These are phyloP conservation scores for Apodemus agrarius DNA, from an alignment of 2,797 vertebrate species.

Conservation along the genomic window DNA sequence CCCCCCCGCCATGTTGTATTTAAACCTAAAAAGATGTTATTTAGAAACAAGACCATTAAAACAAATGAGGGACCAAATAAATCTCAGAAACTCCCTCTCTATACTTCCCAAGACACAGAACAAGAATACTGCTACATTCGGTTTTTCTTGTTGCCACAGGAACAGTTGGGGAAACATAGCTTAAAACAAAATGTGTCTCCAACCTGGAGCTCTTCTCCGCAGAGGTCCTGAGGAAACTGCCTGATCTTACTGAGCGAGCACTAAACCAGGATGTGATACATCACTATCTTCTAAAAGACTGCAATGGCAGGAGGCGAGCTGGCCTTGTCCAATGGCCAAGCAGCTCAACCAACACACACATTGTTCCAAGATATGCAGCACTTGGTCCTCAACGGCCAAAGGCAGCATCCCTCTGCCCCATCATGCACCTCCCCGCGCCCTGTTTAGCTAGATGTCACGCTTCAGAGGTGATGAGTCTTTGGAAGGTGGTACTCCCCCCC, in stretches of 20 bases:
- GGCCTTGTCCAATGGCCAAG: not conserved
- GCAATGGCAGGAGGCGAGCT: not conserved
- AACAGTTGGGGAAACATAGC: not conserved
- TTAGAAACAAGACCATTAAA: not conserved
- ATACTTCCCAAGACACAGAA: not conserved
- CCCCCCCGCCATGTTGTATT: not conserved
- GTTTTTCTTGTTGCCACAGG: not conserved
- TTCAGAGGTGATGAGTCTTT: not conserved
- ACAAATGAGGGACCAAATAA: not conserved
- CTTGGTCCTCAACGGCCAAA: not conserved
- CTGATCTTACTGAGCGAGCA: not conserved
- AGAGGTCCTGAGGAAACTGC: not conserved
- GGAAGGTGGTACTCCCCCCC: not conserved
- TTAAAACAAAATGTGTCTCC: not conserved
- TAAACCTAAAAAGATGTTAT: not conserved
- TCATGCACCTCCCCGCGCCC: not conserved
- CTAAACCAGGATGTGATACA: not conserved
- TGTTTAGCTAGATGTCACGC: not conserved
- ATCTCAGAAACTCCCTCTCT: not conserved
- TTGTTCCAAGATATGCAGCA: not conserved
- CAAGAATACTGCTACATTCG: not conserved
- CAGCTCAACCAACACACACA: not conserved
- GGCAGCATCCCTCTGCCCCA: not conserved
- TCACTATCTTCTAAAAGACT: not conserved
- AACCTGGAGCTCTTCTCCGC: not conserved